These are phyloP conservation scores for Protosalanx chinensis DNA, from an alignment of 2,797 vertebrate genomes.

Conservation along the genomic window DNA sequence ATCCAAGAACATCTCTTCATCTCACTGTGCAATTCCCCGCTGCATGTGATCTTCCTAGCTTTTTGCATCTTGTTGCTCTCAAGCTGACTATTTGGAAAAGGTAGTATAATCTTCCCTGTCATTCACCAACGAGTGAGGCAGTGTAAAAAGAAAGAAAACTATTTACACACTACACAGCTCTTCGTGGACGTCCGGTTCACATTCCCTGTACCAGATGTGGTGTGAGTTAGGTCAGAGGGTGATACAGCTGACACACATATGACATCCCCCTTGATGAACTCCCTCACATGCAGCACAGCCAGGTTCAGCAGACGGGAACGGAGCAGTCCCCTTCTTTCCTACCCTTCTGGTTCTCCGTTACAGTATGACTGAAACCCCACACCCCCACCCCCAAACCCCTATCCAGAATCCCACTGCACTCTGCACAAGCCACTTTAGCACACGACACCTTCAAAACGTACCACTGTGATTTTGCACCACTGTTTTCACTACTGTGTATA, in stretches of 20 bases:
- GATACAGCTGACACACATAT: not conserved
- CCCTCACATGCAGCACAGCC: not conserved
- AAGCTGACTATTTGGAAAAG: not conserved
- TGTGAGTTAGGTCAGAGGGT: not conserved
- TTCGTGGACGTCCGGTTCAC: no score
- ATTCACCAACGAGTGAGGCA: not conserved
- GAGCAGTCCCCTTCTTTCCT: slow-evolving; percentile 2
- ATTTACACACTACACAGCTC: no score
- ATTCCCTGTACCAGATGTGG: no score
- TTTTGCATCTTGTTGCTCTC: slow-evolving; percentile 6
- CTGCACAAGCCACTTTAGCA: no score
- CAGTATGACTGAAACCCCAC: not conserved
- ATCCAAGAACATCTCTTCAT: slow-evolving; percentile 28
- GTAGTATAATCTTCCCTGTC: slow-evolving; percentile 13
- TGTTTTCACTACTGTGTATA: no score
- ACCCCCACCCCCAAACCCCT: no score
- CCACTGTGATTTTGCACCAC: no score
- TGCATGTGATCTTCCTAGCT: slow-evolving; percentile 21
- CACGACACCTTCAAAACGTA: no score
- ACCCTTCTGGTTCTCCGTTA: not conserved
- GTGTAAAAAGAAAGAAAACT: not conserved
- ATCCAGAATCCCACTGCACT: no score
- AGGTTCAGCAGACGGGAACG: slow-evolving; percentile 1
- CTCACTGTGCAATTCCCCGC: slow-evolving; percentile 22
- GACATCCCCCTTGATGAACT: not conserved